Conservation (phyloP, 2,888 invertebrate genomes). For the Odontomyia ornata region DNA sequence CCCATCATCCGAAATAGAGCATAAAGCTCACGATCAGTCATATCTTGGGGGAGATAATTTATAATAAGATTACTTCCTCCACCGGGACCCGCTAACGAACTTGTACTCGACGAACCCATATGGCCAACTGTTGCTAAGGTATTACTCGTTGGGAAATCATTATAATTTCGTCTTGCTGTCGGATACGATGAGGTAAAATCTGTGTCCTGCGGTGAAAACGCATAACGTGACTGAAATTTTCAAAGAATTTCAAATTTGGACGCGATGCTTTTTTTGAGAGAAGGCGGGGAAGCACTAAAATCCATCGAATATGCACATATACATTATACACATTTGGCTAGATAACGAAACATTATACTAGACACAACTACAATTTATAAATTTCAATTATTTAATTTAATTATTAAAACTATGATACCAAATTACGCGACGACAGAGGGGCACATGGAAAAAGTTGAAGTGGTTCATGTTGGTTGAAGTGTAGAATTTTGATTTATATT, state of each 20-base stretch:
- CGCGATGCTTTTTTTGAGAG: conserved; percentile 54
- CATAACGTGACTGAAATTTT: conserved; percentile 65
- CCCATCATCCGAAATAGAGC: conserved; percentile 90
- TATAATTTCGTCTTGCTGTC: conserved; percentile 61
- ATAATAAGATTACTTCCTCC: conserved; percentile 86
- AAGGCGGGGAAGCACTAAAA: conserved; percentile 32
- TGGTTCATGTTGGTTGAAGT: background rate
- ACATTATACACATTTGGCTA: background rate
- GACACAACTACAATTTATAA: background rate
- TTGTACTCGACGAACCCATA: conserved; percentile 59
- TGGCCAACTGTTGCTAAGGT: conserved; percentile 58
- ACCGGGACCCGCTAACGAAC: conserved; percentile 57
- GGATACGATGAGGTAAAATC: conserved; percentile 64
- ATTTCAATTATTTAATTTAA: background rate
- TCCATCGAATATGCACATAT: conserved; percentile 5
- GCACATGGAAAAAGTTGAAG: conserved; percentile 8
- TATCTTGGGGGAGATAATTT: conserved; percentile 93
- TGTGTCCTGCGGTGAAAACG: conserved; percentile 66
- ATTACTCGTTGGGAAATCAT: conserved; percentile 61
- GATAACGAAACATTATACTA: background rate
- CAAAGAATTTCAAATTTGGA: conserved; percentile 59
- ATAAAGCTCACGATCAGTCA: conserved; percentile 90
- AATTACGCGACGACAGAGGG: conserved; percentile 34
- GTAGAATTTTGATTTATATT: background rate
- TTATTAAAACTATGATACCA: background rate